Base-by-base conservation (phyloP, 2,888 invertebrate species). In the Oscheius onirici region DNA sequence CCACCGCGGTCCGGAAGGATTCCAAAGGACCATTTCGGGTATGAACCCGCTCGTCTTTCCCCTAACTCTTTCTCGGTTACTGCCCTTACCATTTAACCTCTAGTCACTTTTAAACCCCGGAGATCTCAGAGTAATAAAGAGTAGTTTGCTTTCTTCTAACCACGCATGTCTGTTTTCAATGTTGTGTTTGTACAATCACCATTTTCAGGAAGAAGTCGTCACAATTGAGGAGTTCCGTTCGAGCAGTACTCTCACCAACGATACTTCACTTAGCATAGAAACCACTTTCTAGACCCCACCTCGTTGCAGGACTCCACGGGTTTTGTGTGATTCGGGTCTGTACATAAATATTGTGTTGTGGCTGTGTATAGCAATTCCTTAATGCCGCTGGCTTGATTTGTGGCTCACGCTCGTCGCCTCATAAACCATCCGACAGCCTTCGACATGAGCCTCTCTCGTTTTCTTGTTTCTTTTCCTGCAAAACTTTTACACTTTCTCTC, bases 11-110 rank as follows among this genome's bases (percentile, higher is more conserved):
- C 17, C 17, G 43, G 20, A 46, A 44, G 26, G 49, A 63, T 15
- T 46, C 63, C 11, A 70, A 70, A 52, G 52, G 70, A 26, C 70
- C 70, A 34, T 70, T 70, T 28, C 54, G 70, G 70, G 70, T 70
- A 70, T 70, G 70, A 70, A 34, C 34, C 34, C 34, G 34, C 67
- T 40, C 55, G 57, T 54, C 67, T 68, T 68, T 68, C 46, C 52
- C 66, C 51, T 10, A 43, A 6, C 10, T 49, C 49, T 43, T 17
- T 34, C 8, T 58, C 58, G 58, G 40, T 58, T 58, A 40, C 58
- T 58, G 58, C 58, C 58, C 58, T 13, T 20, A 3, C 5, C 3
- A 6, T 34, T 34, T 34, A 34, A 34, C n/a, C 15, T 22, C 49
- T 63, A 63, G 49, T 63, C 63, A 63, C 49, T 63, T 63, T 24